A percentile compares a stretch with the other conserved stretches of the same genome.
Evolutionary conservation across 2,113 vertebrate species (phyloP).

Genomic region (Scomber scombrus): DNA sequence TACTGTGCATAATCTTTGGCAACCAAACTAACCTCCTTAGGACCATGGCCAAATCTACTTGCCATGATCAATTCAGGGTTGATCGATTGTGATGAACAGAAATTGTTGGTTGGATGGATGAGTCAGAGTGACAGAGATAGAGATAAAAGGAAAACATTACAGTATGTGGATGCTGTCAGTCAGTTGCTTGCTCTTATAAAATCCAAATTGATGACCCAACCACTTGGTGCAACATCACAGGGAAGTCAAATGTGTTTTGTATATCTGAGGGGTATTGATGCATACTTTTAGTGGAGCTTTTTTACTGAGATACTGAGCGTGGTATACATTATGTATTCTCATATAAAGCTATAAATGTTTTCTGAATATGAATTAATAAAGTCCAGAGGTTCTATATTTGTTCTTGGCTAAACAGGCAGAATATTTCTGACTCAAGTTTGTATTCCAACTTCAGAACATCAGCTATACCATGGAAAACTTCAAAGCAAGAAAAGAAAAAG

Average conservation of each 20-base stretch:
- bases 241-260: neutral
- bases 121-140: neutral
- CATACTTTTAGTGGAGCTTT: neutral
- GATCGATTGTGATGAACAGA: too few species aligned
- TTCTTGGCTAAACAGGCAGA: conserved; percentile 4
- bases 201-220: neutral
- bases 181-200: neutral
- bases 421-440: neutral
- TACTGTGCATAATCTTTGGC: too few species aligned
- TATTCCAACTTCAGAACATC: neutral
- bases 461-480: neutral
- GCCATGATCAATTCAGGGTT: too few species aligned
- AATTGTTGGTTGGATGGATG: neutral
- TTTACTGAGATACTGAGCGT: neutral
- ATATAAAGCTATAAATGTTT: neutral
- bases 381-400: neutral
- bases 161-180: neutral
- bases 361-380: neutral
- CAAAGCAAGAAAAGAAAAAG: neutral
- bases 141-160: neutral
- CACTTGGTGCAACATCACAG: neutral
- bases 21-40: too few species aligned
- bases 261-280: conserved; percentile 7
- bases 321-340: neutral
- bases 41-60: too few species aligned